phyloP scores from a whole-genome alignment of 2,113 vertebrate genomes.

The Dendrocopos noguchii region DNA sequence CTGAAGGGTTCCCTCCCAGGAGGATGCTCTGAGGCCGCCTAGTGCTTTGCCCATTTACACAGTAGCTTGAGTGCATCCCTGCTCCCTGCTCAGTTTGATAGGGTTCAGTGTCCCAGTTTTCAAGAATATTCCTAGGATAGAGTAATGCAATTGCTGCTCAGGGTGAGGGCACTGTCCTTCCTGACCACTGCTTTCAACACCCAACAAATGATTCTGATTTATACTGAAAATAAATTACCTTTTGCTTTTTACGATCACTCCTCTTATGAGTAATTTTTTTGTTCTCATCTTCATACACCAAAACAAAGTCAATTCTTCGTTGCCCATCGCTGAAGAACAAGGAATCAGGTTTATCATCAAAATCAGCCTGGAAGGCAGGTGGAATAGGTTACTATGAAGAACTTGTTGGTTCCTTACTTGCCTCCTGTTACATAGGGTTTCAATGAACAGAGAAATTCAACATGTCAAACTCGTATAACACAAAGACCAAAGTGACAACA shows the following conservation, averaged over 20 bases:
- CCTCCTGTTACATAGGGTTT: neutral
- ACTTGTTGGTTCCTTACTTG: neutral
- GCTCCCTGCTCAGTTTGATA: neutral
- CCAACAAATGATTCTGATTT: neutral
- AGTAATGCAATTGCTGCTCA: neutral
- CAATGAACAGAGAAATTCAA: neutral
- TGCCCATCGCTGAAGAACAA: conserved; percentile 90
- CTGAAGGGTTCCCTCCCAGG: neutral
- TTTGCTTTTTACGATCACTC: conserved; percentile 74
- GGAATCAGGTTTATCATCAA: conserved; percentile 85
- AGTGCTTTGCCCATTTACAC: neutral
- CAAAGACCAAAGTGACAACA: neutral
- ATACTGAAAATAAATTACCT: conserved; percentile 65
- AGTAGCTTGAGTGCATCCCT: neutral
- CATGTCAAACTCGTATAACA: neutral
- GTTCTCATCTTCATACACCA: conserved; percentile 92
- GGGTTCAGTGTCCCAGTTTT: neutral
- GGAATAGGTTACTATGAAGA: neutral
- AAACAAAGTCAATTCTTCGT: conserved; percentile 89
- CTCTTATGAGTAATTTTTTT: conserved; percentile 84
- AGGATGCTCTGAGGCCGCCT: neutral
- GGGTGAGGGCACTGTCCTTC: neutral
- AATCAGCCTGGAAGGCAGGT: conserved; percentile 81
- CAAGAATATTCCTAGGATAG: neutral
- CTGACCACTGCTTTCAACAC: neutral